Percentiles rank a stretch among this genome's conserved stretches.
Evolutionary conservation across 2,113 vertebrate genomes (phyloP).

Genomic region (Myiagra hebetior): DNA sequence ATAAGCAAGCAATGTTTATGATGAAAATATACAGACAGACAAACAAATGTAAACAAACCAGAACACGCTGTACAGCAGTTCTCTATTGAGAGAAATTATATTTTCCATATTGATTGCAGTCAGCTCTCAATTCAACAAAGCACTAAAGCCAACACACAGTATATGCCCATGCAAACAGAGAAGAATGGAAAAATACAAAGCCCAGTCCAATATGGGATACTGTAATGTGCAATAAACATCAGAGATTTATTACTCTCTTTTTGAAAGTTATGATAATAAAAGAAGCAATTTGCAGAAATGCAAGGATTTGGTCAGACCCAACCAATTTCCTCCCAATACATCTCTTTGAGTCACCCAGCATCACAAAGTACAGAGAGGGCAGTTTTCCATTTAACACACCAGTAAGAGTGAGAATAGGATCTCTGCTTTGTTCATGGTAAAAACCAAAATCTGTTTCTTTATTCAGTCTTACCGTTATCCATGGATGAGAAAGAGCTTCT

Average conservation of each 20-base stretch:
- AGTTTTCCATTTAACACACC: not conserved
- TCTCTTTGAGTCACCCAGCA: not conserved
- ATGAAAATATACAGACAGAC: not conserved
- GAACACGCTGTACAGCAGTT: not conserved
- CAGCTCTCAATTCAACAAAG: not conserved
- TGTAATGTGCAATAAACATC: not conserved
- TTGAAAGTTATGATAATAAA: not conserved
- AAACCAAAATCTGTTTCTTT: not conserved
- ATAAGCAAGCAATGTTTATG: not conserved
- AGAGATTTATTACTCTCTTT: not conserved
- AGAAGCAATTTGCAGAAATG: not conserved
- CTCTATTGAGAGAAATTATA: not conserved
- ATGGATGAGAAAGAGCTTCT: slow-evolving; percentile 88
- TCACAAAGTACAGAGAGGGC: not conserved
- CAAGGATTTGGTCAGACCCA: not conserved
- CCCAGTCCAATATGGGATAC: not conserved
- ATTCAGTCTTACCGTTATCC: slow-evolving; percentile 87
- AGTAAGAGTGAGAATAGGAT: not conserved
- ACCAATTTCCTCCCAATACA: not conserved
- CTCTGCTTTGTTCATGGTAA: not conserved
- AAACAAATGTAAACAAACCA: not conserved
- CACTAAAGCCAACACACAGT: not conserved
- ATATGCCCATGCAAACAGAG: not conserved
- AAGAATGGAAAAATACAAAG: not conserved
- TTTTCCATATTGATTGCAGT: not conserved